Conservation (phyloP, 2,113 vertebrate genomes). For the Mastomys coucha region DNA sequence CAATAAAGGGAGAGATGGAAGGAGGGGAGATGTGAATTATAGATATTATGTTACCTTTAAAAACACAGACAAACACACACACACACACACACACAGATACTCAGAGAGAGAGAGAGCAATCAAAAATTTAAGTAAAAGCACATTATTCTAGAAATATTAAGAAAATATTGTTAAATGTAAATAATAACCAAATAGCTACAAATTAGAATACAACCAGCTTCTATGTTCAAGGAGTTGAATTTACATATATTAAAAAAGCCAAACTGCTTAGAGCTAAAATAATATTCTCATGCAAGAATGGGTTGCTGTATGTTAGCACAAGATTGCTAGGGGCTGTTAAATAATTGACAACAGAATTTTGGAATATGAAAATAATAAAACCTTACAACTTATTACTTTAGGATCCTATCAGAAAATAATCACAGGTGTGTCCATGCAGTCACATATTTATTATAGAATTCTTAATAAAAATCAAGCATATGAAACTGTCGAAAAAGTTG, state of each 20-base stretch:
- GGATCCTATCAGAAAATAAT: background rate
- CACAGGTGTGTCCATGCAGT: background rate
- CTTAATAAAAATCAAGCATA: background rate
- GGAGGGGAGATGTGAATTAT: background rate
- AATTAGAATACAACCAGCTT: background rate
- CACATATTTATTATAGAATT: background rate
- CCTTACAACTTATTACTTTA: background rate
- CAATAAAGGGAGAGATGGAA: background rate
- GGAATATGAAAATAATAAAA: slow-evolving; percentile 34
- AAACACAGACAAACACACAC: background rate
- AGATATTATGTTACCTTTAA: fast-evolving
- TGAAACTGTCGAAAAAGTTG: background rate
- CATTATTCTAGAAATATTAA: background rate
- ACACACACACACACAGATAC: background rate
- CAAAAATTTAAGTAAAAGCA: background rate
- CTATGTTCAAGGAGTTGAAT: background rate
- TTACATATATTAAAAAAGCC: background rate
- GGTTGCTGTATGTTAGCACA: background rate
- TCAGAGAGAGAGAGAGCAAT: background rate
- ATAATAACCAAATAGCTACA: background rate
- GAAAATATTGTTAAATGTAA: background rate
- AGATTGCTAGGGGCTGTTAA: background rate
- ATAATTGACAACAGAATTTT: background rate
- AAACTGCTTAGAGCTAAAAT: background rate
- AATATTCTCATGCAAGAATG: background rate